Percentiles rank a stretch among this genome's conserved stretches.
Conservation (phyloP, 2,113 vertebrate genomes). For the Gulo gulo region DNA sequence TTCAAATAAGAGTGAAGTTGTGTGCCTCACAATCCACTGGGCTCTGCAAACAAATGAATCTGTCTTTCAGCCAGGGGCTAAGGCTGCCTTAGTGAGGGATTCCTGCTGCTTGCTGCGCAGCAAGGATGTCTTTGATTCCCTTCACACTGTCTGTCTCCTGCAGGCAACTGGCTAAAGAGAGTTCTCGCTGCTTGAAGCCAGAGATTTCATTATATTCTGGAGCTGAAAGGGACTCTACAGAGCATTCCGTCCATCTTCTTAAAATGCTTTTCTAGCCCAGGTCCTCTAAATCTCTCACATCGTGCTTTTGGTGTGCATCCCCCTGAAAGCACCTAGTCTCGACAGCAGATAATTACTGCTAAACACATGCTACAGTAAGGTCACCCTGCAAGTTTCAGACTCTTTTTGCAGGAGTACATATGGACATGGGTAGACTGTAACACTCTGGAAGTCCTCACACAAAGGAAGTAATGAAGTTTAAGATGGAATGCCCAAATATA, state of each 20-base stretch:
- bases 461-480: background rate
- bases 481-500: background rate
- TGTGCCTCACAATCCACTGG: background rate
- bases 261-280: background rate
- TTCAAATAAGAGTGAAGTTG: constrained; percentile 1
- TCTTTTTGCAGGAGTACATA: background rate
- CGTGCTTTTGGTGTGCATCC: background rate
- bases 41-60: background rate
- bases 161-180: background rate
- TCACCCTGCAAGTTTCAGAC: background rate
- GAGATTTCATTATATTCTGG: constrained; percentile 11
- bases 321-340: background rate
- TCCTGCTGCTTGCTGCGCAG: background rate
- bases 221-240: background rate
- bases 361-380: background rate
- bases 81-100: background rate
- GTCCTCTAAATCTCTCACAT: background rate
- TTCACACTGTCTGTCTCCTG: background rate
- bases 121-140: background rate
- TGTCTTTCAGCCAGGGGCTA: background rate
- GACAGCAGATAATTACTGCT: background rate
- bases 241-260: background rate
- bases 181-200: background rate
- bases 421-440: background rate
- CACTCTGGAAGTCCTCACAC: background rate